These are phyloP conservation scores for Cosmorhoe ocellata DNA, from an alignment of 2,888 invertebrate species.

Conservation along the genomic window DNA sequence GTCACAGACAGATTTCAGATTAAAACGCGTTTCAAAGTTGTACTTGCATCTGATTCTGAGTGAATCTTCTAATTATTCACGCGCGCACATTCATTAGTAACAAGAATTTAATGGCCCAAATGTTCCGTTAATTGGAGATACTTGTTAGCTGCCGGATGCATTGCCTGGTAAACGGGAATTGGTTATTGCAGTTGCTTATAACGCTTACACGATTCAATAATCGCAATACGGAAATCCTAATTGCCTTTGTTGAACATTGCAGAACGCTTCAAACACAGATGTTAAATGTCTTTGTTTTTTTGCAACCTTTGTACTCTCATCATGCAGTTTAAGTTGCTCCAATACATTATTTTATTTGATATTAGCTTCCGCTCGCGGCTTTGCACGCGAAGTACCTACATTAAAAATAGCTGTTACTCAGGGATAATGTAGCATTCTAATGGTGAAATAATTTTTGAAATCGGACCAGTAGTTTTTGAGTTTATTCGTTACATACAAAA, in stretches of 20 bases:
- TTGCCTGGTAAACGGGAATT: slow-evolving; percentile 48
- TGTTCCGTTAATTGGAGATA: slow-evolving; percentile 66
- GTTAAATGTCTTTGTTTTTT: slow-evolving; percentile 5
- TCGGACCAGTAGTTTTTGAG: no score
- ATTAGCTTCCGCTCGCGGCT: no score
- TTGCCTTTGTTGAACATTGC: slow-evolving; percentile 53
- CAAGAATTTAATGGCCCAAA: slow-evolving; percentile 52
- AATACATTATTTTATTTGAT: no score
- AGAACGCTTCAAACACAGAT: slow-evolving; percentile 24
- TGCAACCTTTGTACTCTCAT: slow-evolving; percentile 1
- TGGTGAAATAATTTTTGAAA: no score
- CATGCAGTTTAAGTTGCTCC: not conserved
- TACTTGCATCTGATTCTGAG: slow-evolving; percentile 31
- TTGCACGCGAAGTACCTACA: no score
- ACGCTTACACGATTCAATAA: slow-evolving; percentile 43
- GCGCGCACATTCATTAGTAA: slow-evolving; percentile 39
- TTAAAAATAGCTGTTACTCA: no score
- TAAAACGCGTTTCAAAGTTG: slow-evolving; percentile 28
- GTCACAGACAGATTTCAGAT: slow-evolving; percentile 44
- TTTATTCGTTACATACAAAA: no score
- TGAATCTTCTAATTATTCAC: slow-evolving; percentile 43
- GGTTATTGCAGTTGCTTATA: slow-evolving; percentile 52
- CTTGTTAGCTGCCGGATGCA: slow-evolving; percentile 59
- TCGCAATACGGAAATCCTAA: slow-evolving; percentile 48
- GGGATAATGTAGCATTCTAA: no score